Evolutionary conservation across 2,888 invertebrate genomes (phyloP).

Genomic region (Cabera pusaria): DNA sequence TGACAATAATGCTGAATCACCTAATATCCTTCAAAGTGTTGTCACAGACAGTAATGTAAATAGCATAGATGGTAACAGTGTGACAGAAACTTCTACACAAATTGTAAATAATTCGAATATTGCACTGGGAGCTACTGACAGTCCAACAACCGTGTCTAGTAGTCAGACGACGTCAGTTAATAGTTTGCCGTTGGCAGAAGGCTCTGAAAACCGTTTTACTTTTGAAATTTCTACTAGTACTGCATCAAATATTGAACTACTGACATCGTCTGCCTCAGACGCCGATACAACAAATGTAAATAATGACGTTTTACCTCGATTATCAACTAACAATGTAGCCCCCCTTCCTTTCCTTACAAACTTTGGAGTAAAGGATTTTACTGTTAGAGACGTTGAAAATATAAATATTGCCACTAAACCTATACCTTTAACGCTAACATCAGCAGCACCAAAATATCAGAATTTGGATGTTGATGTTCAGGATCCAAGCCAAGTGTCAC

Average conservation of each 20-base stretch:
- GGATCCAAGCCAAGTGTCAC: slow-evolving; percentile 60
- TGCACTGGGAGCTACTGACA: slow-evolving; percentile 39
- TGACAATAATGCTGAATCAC: slow-evolving; percentile 38
- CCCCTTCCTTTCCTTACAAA: slow-evolving; percentile 65
- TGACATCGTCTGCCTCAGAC: slow-evolving; percentile 46
- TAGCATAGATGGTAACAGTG: slow-evolving; percentile 49
- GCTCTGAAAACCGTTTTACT: slow-evolving; percentile 21
- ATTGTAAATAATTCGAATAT: slow-evolving; percentile 60
- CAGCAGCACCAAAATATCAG: slow-evolving; percentile 33
- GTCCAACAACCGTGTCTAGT: slow-evolving; percentile 44
- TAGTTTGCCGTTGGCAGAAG: slow-evolving; percentile 8
- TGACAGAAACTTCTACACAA: slow-evolving; percentile 38
- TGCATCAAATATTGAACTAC: slow-evolving; percentile 28
- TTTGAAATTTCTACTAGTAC: slow-evolving; percentile 26
- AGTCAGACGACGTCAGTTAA: slow-evolving; percentile 46
- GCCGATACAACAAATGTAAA: slow-evolving; percentile 41
- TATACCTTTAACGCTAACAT: slow-evolving; percentile 35
- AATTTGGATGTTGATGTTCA: slow-evolving; percentile 44
- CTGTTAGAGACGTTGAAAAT: slow-evolving; percentile 34
- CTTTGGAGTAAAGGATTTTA: slow-evolving; percentile 54
- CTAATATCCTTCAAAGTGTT: slow-evolving; percentile 64
- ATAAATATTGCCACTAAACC: slow-evolving; percentile 29
- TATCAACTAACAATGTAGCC: slow-evolving; percentile 47
- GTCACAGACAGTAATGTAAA: slow-evolving; percentile 57
- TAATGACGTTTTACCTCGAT: slow-evolving; percentile 30